Base-by-base conservation (phyloP, 1,140 invertebrate genomes). In the Atopsyche davidsoni region DNA sequence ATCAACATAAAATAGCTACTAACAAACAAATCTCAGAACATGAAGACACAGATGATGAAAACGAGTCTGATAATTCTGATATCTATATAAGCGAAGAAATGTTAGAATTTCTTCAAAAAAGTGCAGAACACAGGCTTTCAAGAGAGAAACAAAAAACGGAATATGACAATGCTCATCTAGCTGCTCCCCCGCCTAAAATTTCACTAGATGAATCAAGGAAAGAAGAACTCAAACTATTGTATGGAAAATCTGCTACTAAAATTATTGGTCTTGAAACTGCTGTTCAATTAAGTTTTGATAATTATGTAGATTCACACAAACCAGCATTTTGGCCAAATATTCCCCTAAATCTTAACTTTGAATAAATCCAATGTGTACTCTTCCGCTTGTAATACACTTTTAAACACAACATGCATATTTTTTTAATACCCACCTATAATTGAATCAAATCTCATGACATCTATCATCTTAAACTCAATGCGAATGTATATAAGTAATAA, bases 201-300 rank as follows among this genome's bases (percentile, higher is more conserved):
- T 50, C 70, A 53, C 59, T 42, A 57, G 10, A 40, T 22, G 47
- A 64, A 62, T 56, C 65, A 7, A 69, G 61, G 40, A 58, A 61
- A 11, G 60, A 71, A 43, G 63, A 67, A 51, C 71, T 74, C 17
- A 64, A 70, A 54, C 60, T 75, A 38, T 60, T 84, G 2, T 85
- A 85, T 62, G 82, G 81, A 2, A 63, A 73, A 17, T 70, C 67
- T 11, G 77, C 80, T 60, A 68, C 80, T n/a, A 81, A 73, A 62
- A 83, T 89, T 60, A 75, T 82, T 55, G 82, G 80, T 2, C 80
- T 87, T 76, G 86, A 89, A 72, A 85, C 81, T 45, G 79, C 81
- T 6, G 58, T 86, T 28, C 76, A 85, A 57, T 73, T 83, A 35
- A 77, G 76, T 22, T 82, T 77, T 62, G 79, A 87, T 52, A 68